Base-by-base conservation (phyloP, 1,140 invertebrate species). In the Drosophila neocordata region DNA sequence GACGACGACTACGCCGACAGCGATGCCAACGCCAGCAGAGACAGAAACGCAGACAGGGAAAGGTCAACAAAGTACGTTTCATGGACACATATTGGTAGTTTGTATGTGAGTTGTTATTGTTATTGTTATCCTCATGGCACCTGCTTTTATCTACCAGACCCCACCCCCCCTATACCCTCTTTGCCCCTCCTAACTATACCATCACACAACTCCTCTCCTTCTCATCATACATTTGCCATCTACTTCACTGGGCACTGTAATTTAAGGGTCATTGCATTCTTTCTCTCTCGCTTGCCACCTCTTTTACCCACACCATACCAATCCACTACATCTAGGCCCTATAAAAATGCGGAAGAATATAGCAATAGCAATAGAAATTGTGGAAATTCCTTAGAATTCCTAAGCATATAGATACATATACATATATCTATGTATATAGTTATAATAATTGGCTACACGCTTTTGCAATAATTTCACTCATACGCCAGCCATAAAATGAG, bases 61-160 rank as follows among this genome's bases (percentile, higher is more conserved):
- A 83, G 79, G 79, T 83, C 79, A 83, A 83, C 79, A 84, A 82
- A 79, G 77, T 79, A 69, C 77, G 64, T 79, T 78, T 76, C 72
- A 74, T 74, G 72, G 72, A 66, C 69, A 73, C 55, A 60, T 48
- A 68, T 68, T 53, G 37, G 4, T 13, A 13, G 37, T 48, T 58
- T 57, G 35, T 65, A 20, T 41, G 51, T n/a, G 20, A 55, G 60
- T 64, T 66, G 20, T 58, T 64, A 27, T 57, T 65, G 52, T 24
- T 69, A 13, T 56, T 60, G 22, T 58, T 60, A 34, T 22, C 13
- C 9, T 35, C 12, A 53, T 57, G 52, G 20, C 67, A 69, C 69
- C 69, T 72, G 68, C 52, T 60, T 48, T 44, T 44, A 20, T 13
- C 53, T 13, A 4, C 2, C 22, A 20, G n/a, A n/a, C 24, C 52